A percentile compares a stretch with the other conserved stretches of the same genome.
Conservation (phyloP, 2,888 invertebrate species). For the Nezara viridula region DNA sequence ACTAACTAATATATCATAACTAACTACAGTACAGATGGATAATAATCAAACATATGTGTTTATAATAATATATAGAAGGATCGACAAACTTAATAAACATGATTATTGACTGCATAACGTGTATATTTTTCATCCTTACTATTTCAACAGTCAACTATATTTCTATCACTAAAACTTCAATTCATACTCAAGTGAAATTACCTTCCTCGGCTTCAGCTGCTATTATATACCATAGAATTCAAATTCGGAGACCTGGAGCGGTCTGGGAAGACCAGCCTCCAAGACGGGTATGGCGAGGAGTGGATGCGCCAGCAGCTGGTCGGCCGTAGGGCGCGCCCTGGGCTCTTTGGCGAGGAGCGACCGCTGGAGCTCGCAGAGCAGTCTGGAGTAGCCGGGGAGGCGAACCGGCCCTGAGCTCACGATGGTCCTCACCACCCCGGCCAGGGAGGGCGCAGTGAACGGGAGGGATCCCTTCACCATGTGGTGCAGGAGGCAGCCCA, state of each 20-base stretch:
- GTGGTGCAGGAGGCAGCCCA: slow-evolving; percentile 62
- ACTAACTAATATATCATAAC: too few species aligned
- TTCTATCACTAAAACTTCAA: too few species aligned
- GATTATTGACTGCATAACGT: too few species aligned
- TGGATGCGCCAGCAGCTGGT: slow-evolving; percentile 59
- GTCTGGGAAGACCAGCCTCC: neutral
- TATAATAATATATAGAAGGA: too few species aligned
- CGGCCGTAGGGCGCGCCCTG: slow-evolving; percentile 45
- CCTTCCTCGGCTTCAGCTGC: neutral
- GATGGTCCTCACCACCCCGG: slow-evolving; percentile 57
- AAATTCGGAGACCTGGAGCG: neutral
- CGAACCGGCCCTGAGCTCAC: slow-evolving; percentile 22
- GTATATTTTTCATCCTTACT: too few species aligned
- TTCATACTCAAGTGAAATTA: neutral
- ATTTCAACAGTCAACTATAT: too few species aligned
- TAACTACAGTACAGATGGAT: too few species aligned
- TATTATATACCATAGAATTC: neutral
- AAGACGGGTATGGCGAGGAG: slow-evolving; percentile 51
- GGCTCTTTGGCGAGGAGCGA: slow-evolving; percentile 58
- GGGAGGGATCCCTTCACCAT: slow-evolving; percentile 56
- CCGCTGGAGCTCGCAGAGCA: slow-evolving; percentile 51
- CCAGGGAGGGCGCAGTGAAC: slow-evolving; percentile 55
- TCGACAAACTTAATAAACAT: too few species aligned
- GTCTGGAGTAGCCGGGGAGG: slow-evolving; percentile 19
- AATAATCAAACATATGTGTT: too few species aligned